Percentiles rank a stretch among this genome's conserved stretches.
Evolutionary conservation across 2,797 vertebrate genomes (phyloP).

Genomic region (Anabas testudineus): DNA sequence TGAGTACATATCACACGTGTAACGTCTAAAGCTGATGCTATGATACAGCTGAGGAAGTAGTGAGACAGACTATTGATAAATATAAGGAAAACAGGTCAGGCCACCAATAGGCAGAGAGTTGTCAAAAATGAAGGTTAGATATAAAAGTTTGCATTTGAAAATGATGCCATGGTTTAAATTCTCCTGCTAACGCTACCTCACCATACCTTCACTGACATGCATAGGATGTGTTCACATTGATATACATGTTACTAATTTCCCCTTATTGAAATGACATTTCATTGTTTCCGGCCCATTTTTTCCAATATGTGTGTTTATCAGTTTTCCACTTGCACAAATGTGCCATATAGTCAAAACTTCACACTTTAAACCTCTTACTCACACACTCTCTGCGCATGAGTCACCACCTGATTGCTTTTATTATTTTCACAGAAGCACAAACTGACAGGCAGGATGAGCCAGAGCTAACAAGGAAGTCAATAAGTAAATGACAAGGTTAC

Average conservation of each 20-base stretch:
- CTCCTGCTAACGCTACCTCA: too few relatives aligned
- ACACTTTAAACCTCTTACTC: too few relatives aligned
- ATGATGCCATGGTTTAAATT: too few relatives aligned
- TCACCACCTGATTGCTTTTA: not conserved
- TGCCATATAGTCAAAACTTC: too few relatives aligned
- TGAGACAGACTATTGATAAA: not conserved
- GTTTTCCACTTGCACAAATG: too few relatives aligned
- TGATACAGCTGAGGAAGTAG: not conserved
- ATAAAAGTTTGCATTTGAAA: too few relatives aligned
- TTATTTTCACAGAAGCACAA: constrained; percentile 21
- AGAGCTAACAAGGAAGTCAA: constrained; percentile 3
- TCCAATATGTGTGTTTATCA: too few relatives aligned
- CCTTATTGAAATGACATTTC: too few relatives aligned
- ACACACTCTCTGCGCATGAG: not conserved
- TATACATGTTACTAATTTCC: too few relatives aligned
- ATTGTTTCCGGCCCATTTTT: too few relatives aligned
- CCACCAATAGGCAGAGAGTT: not conserved
- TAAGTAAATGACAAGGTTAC: constrained; percentile 3
- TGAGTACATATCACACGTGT: not conserved
- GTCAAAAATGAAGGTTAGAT: not conserved
- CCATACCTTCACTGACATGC: too few relatives aligned
- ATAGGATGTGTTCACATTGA: too few relatives aligned
- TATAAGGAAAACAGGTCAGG: not conserved
- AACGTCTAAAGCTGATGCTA: not conserved
- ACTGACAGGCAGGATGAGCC: not conserved